Evolutionary conservation across 2,888 invertebrate species (phyloP), one percentile per base, ranked within the genome.

Genomic region (Campoplex nolae): DNA sequence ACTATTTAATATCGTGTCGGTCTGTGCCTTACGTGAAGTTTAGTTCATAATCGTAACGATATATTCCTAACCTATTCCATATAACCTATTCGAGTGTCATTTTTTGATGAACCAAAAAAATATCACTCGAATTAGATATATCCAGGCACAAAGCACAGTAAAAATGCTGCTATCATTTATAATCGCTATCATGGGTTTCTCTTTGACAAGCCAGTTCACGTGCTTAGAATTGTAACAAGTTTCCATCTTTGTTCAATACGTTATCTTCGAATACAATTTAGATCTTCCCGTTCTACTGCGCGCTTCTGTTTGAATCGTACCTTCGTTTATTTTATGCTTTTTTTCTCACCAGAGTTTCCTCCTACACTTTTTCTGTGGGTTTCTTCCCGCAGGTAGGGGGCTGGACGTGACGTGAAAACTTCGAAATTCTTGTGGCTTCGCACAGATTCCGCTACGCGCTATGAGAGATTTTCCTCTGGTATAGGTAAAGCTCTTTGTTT

Each of bases 331-430:
- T 90, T 91, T 89, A 88, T 90, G 88, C 87, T 67, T 89, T 89
- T 88, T 89, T 88, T 88, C 88, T 13, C 38, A 18, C 81, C 88
- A 56, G 84, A 83, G 74, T 83, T 85, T 84, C 82, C 85, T 77
- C 79, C 76, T 85, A 1, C 48, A 48, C 73, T 74, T 73, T 81
- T 71, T 76, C 77, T 73, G 81, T 85, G 73, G 67, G 8, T 42
- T 42, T 42, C 9, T 42, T 42, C 6, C 42, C 42, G 42, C 9
- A 42, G 42, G 9, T 8, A 9, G 42, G 42, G 42, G 42, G 7
- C 74, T 68, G 88, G 73, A 90, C 91, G 91, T 91, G 91, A 91
- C 89, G 76, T 68, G 91, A 90, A 91, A 91, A 85, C 91, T 86
- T 84, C 76, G 58, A 78, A 88, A 88, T 79, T 75, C 76, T 84